These are phyloP conservation scores for Aelia acuminata DNA, from an alignment of 2,888 invertebrate genomes.

Conservation along the genomic window DNA sequence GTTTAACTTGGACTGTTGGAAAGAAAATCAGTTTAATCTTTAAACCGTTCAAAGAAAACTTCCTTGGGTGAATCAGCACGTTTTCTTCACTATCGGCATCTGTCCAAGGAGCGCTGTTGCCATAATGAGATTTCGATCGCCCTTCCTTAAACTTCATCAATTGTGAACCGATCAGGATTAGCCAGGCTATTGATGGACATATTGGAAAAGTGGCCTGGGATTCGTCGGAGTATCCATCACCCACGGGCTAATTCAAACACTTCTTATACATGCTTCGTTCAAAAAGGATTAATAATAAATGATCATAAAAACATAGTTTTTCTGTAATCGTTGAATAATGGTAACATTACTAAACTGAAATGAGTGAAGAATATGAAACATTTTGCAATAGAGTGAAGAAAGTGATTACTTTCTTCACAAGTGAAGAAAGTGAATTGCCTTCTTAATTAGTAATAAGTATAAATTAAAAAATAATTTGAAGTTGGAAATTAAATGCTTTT, in stretches of 20 bases:
- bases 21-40: neutral
- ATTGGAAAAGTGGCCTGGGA: neutral
- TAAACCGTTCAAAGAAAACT: neutral
- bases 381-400: too few relatives aligned
- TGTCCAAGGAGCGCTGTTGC: slow-evolving; percentile 9
- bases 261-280: neutral
- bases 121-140: slow-evolving; percentile 24
- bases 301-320: too few relatives aligned
- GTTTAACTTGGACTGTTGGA: too few relatives aligned
- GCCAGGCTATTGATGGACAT: slow-evolving; percentile 9
- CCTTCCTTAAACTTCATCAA: slow-evolving; percentile 18
- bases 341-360: too few relatives aligned
- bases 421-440: too few relatives aligned
- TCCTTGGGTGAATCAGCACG: neutral
- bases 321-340: too few relatives aligned
- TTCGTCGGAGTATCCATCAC: neutral
- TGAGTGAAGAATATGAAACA: too few relatives aligned
- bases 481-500: too few relatives aligned
- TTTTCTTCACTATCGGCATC: slow-evolving; percentile 14
- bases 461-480: too few relatives aligned
- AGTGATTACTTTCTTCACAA: too few relatives aligned
- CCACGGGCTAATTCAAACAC: neutral
- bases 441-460: too few relatives aligned
- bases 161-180: neutral
- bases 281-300: too few relatives aligned